Conservation (phyloP, 2,113 vertebrate genomes). For the Condylura cristata region DNA sequence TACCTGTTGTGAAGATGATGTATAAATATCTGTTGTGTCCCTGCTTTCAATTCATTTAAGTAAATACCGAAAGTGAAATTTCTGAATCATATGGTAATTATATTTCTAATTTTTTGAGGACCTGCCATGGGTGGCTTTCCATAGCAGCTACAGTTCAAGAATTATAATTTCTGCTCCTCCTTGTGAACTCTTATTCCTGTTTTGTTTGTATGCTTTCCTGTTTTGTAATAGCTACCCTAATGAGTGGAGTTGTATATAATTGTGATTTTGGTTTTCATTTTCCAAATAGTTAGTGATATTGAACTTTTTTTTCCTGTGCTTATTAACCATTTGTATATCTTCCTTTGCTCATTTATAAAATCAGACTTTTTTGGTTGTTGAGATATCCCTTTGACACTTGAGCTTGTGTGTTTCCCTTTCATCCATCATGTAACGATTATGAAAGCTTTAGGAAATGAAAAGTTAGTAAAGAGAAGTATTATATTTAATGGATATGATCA, state of each 20-base stretch:
- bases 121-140: neutral
- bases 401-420: neutral
- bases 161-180: neutral
- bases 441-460: conserved; percentile 40
- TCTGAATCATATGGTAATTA: neutral
- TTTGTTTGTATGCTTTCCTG: neutral
- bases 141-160: neutral
- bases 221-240: neutral
- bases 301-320: neutral
- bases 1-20: neutral
- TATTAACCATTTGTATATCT: neutral
- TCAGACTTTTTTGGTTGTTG: neutral
- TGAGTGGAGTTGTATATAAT: neutral
- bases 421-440: conserved; percentile 31
- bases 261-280: neutral
- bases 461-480: conserved; percentile 8
- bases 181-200: neutral
- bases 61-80: neutral
- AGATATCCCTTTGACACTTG: neutral
- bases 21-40: neutral
- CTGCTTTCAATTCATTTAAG: neutral
- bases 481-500: neutral
- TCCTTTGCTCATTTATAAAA: neutral
- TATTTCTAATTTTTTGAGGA: conserved; percentile 22
- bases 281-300: neutral